These are phyloP conservation scores for Lottia scabra DNA, from an alignment of 2,888 invertebrate genomes.

Conservation along the genomic window DNA sequence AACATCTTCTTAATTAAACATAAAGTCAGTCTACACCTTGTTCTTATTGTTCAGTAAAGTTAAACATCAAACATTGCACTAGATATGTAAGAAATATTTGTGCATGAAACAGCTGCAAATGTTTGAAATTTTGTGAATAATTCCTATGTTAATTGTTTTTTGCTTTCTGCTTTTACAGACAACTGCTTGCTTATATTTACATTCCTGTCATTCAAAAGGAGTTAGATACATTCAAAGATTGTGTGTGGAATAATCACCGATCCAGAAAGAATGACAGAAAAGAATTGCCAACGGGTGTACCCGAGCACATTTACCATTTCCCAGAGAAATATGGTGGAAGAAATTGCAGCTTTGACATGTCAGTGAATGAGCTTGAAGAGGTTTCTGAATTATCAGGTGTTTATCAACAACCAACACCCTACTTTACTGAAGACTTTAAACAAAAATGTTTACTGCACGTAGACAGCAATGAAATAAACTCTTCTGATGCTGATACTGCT, in stretches of 20 bases:
- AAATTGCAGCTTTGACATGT: not conserved
- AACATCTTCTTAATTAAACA: too few species aligned
- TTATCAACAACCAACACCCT: not conserved
- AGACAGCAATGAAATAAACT: not conserved
- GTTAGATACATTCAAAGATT: not conserved
- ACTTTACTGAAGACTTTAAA: not conserved
- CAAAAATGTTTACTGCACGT: not conserved
- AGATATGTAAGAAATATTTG: too few species aligned
- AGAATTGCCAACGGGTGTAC: not conserved
- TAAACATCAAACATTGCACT: too few species aligned
- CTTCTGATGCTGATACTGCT: not conserved
- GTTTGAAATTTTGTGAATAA: too few species aligned
- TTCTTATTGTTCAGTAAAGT: too few species aligned
- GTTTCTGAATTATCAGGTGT: not conserved
- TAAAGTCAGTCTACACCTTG: too few species aligned
- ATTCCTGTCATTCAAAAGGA: not conserved
- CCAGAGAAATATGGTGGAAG: not conserved
- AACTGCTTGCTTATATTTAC: constrained; percentile 2
- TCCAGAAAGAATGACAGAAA: not conserved
- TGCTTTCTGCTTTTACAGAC: not conserved
- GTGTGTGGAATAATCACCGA: constrained; percentile 1
- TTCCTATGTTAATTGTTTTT: too few species aligned
- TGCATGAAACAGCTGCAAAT: too few species aligned
- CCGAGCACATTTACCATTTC: not conserved
- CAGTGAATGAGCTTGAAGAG: not conserved